A percentile compares a stretch with the other conserved stretches of the same genome.
Conservation (phyloP, 30 jellyfish, hydroid and myxozoan genomes). For the Hydra vulgaris region DNA sequence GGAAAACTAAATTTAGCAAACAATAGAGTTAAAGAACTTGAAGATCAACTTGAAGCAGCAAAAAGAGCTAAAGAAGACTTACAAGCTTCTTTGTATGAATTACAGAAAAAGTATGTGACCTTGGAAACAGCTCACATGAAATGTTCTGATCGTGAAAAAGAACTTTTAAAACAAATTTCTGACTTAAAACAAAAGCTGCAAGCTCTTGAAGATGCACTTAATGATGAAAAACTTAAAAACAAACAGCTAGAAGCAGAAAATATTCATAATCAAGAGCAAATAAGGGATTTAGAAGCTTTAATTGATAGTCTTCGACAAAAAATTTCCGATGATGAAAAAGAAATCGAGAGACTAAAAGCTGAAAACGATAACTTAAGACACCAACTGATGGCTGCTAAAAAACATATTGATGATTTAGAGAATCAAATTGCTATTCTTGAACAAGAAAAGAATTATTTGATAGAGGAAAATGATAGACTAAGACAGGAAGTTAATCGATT, state of each 20-base stretch:
- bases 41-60: slow-evolving; percentile 79
- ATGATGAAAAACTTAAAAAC: slow-evolving; percentile 54
- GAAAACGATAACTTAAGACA: slow-evolving; percentile 77
- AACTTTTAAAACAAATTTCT: slow-evolving; percentile 42
- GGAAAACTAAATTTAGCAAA: slow-evolving; percentile 55
- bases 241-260: slow-evolving; percentile 53
- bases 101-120: slow-evolving; percentile 75
- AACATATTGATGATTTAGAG: slow-evolving; percentile 63
- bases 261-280: slow-evolving; percentile 63
- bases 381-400: slow-evolving; percentile 28
- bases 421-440: slow-evolving; percentile 35
- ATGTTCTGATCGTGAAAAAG: slow-evolving; percentile 77
- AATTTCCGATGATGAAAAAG: slow-evolving; percentile 47
- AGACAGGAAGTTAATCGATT: slow-evolving; percentile 54
- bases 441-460: slow-evolving; percentile 71
- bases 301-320: slow-evolving; percentile 64
- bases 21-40: slow-evolving; percentile 78
- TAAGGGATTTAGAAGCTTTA: slow-evolving; percentile 65
- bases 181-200: slow-evolving; percentile 53
- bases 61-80: slow-evolving; percentile 61
- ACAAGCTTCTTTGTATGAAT: slow-evolving; percentile 57
- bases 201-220: slow-evolving; percentile 55
- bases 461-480: slow-evolving; percentile 56
- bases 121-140: slow-evolving; percentile 80
- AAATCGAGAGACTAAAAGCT: slow-evolving; percentile 45